phyloP scores from a whole-genome alignment of 2,888 invertebrate genomes.

The Atrina japonica region DNA sequence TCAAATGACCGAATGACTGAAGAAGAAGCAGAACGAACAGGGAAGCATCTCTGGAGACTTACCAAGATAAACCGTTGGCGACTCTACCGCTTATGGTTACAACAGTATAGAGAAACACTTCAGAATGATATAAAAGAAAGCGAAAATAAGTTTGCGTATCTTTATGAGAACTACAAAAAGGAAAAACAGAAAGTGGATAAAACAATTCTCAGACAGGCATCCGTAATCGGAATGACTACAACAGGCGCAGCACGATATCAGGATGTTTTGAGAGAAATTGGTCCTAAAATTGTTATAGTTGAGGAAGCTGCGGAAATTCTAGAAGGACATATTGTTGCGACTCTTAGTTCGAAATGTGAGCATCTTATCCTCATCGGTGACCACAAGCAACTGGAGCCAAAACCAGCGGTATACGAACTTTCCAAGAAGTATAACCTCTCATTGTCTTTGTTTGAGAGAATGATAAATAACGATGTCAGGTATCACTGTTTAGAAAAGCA shows the following conservation, averaged over 20 bases:
- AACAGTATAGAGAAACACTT: conserved; percentile 43
- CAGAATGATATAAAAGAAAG: conserved; percentile 49
- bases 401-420: conserved; percentile 86
- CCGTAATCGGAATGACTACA: conserved; percentile 78
- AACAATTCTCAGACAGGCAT: conserved; percentile 64
- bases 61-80: conserved; percentile 78
- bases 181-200: conserved; percentile 62
- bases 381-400: conserved; percentile 89
- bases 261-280: conserved; percentile 62
- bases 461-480: conserved; percentile 86
- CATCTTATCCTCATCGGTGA: conserved; percentile 92
- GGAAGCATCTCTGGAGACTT: conserved; percentile 38
- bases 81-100: conserved; percentile 78
- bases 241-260: conserved; percentile 74
- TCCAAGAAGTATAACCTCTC: conserved; percentile 86
- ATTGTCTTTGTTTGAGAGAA: conserved; percentile 90
- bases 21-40: background rate
- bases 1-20: conserved; percentile 6
- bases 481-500: conserved; percentile 79
- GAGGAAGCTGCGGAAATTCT: no score
- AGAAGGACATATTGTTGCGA: conserved; percentile 90
- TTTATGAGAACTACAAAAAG: conserved; percentile 54
- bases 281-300: conserved; percentile 83
- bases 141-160: conserved; percentile 56
- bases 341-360: conserved; percentile 87